phyloP scores from a whole-genome alignment of 23 tunicate genomes.

The Trididemnum clinides region DNA sequence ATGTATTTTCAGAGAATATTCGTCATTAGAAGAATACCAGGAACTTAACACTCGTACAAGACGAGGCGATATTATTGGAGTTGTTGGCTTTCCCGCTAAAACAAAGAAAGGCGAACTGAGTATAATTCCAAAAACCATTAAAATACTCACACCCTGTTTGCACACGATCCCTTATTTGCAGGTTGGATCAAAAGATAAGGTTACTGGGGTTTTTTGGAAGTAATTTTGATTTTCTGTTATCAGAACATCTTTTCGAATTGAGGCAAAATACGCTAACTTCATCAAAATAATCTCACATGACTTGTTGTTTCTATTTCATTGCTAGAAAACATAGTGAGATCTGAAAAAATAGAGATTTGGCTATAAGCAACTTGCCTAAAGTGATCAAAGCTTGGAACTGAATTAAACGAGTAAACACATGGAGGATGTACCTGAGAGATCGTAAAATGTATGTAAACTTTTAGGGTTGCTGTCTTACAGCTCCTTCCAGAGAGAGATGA shows the following conservation, averaged over 20 bases:
- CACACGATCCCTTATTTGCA: slow-evolving; percentile 96
- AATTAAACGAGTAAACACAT: no score
- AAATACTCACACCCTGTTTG: slow-evolving; percentile 82
- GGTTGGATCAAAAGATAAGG: slow-evolving; percentile 74
- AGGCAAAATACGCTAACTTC: no score
- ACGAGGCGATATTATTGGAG: slow-evolving; percentile 90
- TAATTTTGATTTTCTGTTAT: not conserved
- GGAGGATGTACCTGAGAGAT: no score
- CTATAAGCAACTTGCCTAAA: no score
- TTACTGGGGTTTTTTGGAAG: not conserved
- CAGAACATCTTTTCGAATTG: no score
- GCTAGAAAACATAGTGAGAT: not conserved
- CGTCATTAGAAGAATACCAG: slow-evolving; percentile 38
- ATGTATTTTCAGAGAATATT: slow-evolving; percentile 36
- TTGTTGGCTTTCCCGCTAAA: slow-evolving; percentile 80
- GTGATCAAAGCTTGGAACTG: no score
- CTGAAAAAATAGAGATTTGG: no score
- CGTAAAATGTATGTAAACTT: no score
- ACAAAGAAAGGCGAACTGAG: slow-evolving; percentile 93
- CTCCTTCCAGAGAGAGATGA: no score
- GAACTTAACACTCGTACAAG: slow-evolving; percentile 60
- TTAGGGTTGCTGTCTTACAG: no score
- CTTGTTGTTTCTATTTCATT: no score
- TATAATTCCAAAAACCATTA: slow-evolving; percentile 65
- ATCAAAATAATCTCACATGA: no score